These are phyloP conservation scores for Baronia brevicornis DNA, from an alignment of 2,888 invertebrate genomes.

Conservation along the genomic window DNA sequence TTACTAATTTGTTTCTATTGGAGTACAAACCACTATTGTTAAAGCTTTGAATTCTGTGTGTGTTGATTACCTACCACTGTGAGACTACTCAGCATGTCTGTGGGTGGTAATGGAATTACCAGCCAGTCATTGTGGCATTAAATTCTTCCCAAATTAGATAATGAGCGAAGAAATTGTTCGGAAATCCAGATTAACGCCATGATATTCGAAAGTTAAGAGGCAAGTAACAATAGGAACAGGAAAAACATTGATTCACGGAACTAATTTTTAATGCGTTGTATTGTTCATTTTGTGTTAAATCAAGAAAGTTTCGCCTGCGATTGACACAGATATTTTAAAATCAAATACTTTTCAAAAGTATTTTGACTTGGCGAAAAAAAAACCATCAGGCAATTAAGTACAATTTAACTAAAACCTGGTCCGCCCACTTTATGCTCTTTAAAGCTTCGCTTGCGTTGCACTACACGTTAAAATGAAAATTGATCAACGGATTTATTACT, in stretches of 20 bases:
- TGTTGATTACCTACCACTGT: conserved; percentile 19
- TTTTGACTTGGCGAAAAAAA: no score
- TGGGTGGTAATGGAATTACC: conserved; percentile 70
- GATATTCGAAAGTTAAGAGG: conserved; percentile 31
- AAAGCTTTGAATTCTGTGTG: conserved; percentile 22
- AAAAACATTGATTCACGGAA: conserved; percentile 17
- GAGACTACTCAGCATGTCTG: conserved; percentile 22
- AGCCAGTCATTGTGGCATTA: conserved; percentile 64
- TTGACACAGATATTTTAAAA: no score
- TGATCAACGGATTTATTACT: no score
- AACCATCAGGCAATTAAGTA: no score
- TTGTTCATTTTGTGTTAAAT: neutral
- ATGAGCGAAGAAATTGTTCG: conserved; percentile 23
- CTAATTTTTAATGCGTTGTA: conserved; percentile 11
- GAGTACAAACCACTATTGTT: conserved; percentile 55
- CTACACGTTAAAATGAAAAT: no score
- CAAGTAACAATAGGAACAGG: conserved; percentile 16
- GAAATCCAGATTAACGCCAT: conserved; percentile 22
- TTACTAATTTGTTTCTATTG: conserved; percentile 57
- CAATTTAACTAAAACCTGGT: no score
- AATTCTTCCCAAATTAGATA: conserved; percentile 58
- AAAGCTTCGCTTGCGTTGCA: no score
- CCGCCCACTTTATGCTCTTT: no score
- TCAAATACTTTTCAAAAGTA: no score
- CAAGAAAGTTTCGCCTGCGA: conserved; percentile 3